These are phyloP conservation scores for Ostrea denselamellosa DNA, from an alignment of 1,140 invertebrate genomes.

Conservation along the genomic window DNA sequence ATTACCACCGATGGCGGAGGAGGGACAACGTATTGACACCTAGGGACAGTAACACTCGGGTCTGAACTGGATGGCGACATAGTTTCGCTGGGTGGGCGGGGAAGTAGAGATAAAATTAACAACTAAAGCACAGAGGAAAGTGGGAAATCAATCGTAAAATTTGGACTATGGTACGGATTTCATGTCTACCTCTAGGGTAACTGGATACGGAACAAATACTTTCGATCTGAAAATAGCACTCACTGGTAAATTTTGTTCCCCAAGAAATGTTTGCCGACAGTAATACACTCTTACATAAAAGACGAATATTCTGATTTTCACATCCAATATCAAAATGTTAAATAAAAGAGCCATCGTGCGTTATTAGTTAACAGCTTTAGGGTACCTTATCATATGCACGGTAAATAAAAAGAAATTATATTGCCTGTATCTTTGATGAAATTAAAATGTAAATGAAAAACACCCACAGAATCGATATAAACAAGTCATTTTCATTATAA, in stretches of 20 bases:
- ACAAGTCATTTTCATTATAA: background rate
- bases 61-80: background rate
- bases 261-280: background rate
- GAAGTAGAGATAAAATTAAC: background rate
- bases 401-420: slow-evolving; percentile 2
- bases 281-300: background rate
- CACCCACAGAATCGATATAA: background rate
- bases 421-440: background rate
- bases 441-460: background rate
- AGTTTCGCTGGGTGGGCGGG: slow-evolving; percentile 16
- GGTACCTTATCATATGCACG: background rate
- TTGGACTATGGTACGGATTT: background rate
- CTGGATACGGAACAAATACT: background rate
- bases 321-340: slow-evolving; percentile 19
- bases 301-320: background rate
- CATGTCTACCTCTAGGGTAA: background rate
- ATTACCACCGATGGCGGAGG: background rate
- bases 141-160: slow-evolving; percentile 1
- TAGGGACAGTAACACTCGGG: background rate
- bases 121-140: slow-evolving; percentile 6
- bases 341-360: background rate
- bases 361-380: background rate
- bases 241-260: background rate
- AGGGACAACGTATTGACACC: background rate
- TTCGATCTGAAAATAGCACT: background rate